phyloP scores from a whole-genome alignment of 2,113 vertebrate genomes.

The Corynorhinus townsendii region DNA sequence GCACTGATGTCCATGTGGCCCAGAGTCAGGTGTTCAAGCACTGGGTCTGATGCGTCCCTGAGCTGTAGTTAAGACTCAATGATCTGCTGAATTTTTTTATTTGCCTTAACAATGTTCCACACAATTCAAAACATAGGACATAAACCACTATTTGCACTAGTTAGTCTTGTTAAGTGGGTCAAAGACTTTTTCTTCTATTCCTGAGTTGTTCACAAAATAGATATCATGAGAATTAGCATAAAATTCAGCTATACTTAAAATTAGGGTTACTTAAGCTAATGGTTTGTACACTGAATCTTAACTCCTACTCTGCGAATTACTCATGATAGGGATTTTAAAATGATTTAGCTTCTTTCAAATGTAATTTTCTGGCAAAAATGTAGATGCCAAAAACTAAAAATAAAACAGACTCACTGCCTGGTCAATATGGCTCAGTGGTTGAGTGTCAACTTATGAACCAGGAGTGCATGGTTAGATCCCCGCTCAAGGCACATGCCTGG shows the following conservation, averaged over 20 bases:
- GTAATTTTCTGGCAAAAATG: not conserved
- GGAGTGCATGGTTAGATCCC: too few species aligned
- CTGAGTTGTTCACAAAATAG: conserved; percentile 41
- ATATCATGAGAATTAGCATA: conserved; percentile 39
- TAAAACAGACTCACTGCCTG: not conserved
- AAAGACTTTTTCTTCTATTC: conserved; percentile 50
- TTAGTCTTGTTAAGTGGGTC: conserved; percentile 42
- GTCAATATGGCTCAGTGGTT: too few species aligned
- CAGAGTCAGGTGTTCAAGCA: not conserved
- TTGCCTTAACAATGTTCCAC: not conserved
- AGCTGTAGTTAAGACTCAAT: not conserved
- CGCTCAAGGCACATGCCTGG: too few species aligned
- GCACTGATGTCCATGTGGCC: not conserved
- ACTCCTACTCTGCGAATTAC: conserved; percentile 34
- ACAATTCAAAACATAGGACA: not conserved
- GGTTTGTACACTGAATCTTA: conserved; percentile 23
- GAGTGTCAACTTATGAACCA: too few species aligned
- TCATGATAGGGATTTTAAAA: conserved; percentile 2
- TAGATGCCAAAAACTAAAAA: not conserved
- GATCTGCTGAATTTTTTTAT: not conserved
- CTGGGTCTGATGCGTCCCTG: not conserved
- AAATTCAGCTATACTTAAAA: conserved; percentile 56
- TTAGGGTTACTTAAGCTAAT: conserved; percentile 57
- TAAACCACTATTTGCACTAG: not conserved
- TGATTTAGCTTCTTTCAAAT: not conserved